These are phyloP conservation scores for Lymantria dispar DNA, from an alignment of 2,888 invertebrate genomes.

Conservation along the genomic window DNA sequence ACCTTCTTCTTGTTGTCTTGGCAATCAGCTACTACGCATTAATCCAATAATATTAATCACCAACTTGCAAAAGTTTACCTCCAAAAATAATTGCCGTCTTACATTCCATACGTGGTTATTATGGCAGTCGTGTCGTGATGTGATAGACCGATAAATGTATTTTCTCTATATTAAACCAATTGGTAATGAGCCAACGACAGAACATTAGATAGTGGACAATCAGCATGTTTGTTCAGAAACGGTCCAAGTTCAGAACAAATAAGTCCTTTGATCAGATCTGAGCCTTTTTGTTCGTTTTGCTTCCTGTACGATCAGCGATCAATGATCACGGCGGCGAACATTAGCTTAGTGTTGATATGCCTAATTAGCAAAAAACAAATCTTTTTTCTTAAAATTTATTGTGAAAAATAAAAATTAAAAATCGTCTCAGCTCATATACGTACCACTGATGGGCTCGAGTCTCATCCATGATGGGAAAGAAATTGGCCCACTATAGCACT, in stretches of 20 bases:
- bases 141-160: neutral
- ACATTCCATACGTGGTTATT: no score
- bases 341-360: constrained; percentile 15
- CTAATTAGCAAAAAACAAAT: constrained; percentile 12
- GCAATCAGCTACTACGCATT: no score
- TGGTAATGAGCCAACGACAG: constrained; percentile 11
- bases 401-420: no score
- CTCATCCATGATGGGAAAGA: no score
- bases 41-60: no score
- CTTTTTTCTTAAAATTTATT: neutral
- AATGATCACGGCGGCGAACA: constrained; percentile 28
- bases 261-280: constrained; percentile 50
- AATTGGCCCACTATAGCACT: no score
- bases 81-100: no score
- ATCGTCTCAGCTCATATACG: no score
- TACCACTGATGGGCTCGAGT: no score
- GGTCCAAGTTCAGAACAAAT: constrained; percentile 24
- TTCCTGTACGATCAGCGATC: constrained; percentile 56
- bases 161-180: neutral
- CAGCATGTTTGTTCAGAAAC: constrained; percentile 9
- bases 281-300: constrained; percentile 39
- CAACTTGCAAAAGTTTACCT: no score
- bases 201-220: constrained; percentile 29
- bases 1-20: no score
- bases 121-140: no score